phyloP scores from a whole-genome alignment of 2,888 invertebrate species.

The Eristalis tenax region DNA sequence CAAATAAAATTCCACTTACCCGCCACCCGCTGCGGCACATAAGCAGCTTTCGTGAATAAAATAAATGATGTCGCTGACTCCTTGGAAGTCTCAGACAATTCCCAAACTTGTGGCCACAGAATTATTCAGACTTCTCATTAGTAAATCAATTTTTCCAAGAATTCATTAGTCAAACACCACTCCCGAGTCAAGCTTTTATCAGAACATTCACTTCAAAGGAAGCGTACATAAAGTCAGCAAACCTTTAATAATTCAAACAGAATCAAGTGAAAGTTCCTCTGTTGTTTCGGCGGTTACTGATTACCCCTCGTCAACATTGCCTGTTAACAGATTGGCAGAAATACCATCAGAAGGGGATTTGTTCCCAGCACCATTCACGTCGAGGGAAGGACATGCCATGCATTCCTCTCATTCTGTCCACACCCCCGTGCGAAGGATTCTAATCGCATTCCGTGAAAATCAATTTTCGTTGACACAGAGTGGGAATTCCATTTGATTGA shows the following conservation, averaged over 20 bases:
- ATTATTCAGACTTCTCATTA: not conserved
- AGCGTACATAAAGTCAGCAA: not conserved
- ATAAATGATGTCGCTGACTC: not conserved
- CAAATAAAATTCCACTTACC: not conserved
- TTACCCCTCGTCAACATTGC: not conserved
- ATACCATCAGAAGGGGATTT: not conserved
- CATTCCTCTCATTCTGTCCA: not conserved
- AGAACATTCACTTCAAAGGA: not conserved
- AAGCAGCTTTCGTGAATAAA: not conserved
- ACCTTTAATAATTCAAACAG: not conserved
- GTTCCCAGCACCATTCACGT: not conserved
- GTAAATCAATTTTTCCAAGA: not conserved
- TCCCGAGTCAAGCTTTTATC: not conserved
- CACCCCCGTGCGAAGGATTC: not conserved
- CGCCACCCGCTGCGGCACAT: not conserved
- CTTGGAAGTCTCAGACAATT: not conserved
- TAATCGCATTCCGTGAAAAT: slow-evolving; percentile 54
- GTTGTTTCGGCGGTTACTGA: not conserved
- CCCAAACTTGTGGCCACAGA: not conserved
- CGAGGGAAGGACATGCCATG: slow-evolving; percentile 26
- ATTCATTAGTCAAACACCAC: not conserved
- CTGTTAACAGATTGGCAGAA: not conserved
- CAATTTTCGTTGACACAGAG: slow-evolving; percentile 53
- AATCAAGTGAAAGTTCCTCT: not conserved
- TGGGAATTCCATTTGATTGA: slow-evolving; percentile 60